Evolutionary conservation across 2,888 invertebrate species (phyloP).

Genomic region (Calliphora vomitoria): DNA sequence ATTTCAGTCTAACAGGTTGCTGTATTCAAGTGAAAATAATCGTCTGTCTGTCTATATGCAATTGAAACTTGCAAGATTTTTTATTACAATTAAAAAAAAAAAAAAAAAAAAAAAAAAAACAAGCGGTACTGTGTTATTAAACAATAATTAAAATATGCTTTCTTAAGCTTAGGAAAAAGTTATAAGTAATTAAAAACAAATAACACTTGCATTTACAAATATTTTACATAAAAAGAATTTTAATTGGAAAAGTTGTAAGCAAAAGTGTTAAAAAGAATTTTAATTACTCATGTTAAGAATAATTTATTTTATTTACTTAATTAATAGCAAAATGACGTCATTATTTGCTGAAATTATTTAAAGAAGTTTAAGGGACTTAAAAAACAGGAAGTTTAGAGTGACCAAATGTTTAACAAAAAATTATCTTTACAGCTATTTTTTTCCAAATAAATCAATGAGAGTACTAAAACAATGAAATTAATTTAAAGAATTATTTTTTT

Average conservation of each 20-base stretch:
- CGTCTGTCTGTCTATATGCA: background rate
- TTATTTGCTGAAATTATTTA: too few relatives aligned
- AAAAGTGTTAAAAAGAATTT: slow-evolving; percentile 52
- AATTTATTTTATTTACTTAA: background rate
- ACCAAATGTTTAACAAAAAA: background rate
- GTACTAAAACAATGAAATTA: too few relatives aligned
- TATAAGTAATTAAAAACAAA: background rate
- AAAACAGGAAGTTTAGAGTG: slow-evolving; percentile 41
- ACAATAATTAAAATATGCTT: background rate
- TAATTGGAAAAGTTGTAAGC: slow-evolving; percentile 18
- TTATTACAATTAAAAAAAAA: slow-evolving; percentile 24
- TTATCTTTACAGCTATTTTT: too few relatives aligned
- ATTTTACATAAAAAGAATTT: slow-evolving; percentile 39
- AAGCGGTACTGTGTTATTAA: background rate
- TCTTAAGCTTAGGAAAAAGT: background rate
- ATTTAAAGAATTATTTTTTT: background rate
- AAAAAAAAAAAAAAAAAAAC: too few relatives aligned
- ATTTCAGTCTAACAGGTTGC: slow-evolving; percentile 1
- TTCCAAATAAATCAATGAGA: too few relatives aligned
- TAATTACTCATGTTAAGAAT: slow-evolving; percentile 39
- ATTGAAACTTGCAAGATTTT: background rate
- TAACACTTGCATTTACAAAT: background rate
- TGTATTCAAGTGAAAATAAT: background rate
- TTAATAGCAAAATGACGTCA: slow-evolving; percentile 39
- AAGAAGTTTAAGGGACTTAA: background rate